Conservation (phyloP, 2,888 invertebrate species). For the Lycocerus yunnanus region DNA sequence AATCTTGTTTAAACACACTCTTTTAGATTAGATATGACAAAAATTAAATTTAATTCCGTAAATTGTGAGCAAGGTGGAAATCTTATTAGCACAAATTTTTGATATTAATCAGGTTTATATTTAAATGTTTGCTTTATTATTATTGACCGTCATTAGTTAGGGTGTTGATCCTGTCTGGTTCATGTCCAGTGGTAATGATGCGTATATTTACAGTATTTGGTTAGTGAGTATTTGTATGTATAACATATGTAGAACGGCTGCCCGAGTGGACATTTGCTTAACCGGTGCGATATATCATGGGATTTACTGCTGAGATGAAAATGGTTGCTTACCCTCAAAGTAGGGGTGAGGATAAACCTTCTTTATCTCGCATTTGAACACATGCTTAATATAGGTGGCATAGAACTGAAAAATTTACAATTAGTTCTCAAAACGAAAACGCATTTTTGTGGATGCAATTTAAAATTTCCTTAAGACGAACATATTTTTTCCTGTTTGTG, state of each 20-base stretch:
- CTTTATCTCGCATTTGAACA: conserved; percentile 22
- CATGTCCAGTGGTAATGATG: conserved; percentile 40
- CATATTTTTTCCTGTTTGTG: neutral
- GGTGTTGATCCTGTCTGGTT: conserved; percentile 23
- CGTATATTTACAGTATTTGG: conserved; percentile 41
- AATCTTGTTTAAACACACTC: neutral
- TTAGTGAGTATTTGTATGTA: conserved; percentile 49
- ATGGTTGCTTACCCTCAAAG: conserved; percentile 24
- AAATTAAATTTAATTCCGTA: neutral
- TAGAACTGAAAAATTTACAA: neutral
- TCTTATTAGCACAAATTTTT: neutral
- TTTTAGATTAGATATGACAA: neutral
- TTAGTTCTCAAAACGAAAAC: neutral
- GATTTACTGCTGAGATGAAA: conserved; percentile 48
- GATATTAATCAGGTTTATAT: conserved; percentile 22
- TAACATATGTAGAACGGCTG: conserved; percentile 55
- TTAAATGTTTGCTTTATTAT: conserved; percentile 19
- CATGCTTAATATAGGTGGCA: conserved; percentile 10
- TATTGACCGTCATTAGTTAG: conserved; percentile 30
- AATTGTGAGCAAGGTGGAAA: neutral
- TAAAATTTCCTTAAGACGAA: neutral
- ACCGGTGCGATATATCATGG: conserved; percentile 54
- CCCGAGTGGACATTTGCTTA: conserved; percentile 52
- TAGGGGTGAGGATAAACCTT: conserved; percentile 23
- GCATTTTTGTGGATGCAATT: neutral